phyloP scores from a whole-genome alignment of 2,113 vertebrate genomes.

The Craseonycteris thonglongyai region DNA sequence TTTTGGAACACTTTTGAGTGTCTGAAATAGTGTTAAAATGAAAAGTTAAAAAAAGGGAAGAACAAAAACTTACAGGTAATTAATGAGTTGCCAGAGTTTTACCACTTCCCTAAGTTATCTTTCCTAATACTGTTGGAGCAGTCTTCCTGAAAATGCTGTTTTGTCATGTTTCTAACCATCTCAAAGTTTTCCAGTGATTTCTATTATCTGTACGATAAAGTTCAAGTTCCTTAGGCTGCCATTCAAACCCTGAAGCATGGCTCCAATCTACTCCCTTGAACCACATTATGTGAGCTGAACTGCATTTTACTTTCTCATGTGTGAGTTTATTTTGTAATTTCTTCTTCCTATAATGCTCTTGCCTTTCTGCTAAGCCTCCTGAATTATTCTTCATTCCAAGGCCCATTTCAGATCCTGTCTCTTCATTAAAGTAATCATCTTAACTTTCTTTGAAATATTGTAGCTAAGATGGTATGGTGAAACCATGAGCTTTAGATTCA shows the following conservation, averaged over 20 bases:
- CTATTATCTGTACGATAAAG: background rate
- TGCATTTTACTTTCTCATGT: background rate
- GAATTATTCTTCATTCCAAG: background rate
- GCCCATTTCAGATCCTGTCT: background rate
- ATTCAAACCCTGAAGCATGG: background rate
- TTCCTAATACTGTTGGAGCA: background rate
- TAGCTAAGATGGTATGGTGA: background rate
- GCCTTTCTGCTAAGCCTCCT: background rate
- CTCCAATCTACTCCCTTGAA: background rate
- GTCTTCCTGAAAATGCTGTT: background rate
- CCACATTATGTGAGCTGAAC: background rate
- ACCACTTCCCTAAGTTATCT: background rate
- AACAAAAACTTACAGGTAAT: background rate
- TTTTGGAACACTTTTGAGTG: background rate
- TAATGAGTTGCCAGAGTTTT: background rate
- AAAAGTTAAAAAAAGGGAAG: background rate
- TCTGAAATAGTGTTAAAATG: slow-evolving; percentile 20
- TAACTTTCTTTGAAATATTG: background rate
- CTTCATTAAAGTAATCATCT: background rate
- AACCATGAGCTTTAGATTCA: background rate
- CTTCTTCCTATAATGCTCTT: background rate
- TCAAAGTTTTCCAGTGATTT: background rate
- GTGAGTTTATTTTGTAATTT: background rate
- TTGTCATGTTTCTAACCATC: background rate
- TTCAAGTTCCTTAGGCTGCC: background rate